Base-by-base conservation (phyloP, 2,888 invertebrate species). In the Rhagonycha fulva region DNA sequence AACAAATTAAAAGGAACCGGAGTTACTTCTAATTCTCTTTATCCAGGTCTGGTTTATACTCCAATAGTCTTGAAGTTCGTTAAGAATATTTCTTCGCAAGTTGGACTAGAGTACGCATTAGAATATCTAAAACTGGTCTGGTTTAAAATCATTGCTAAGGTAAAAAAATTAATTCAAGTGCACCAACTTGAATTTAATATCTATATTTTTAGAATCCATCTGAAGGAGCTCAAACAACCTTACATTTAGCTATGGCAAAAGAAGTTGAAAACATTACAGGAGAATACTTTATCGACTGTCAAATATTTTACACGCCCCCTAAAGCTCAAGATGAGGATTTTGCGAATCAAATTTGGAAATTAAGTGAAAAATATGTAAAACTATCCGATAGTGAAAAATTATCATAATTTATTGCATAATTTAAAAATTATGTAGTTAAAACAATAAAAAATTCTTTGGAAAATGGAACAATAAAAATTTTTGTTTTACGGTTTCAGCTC, bases 291-390 rank as follows among this genome's bases (percentile, higher is more conserved):
- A 5, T 47, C n/a, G n/a, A 47, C 84, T 96, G 96, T 84, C 90
- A 90, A 0, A 82, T 94, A 9, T 12, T 62, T 71, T 11, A 3
- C 12, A 14, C n/a, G 14, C 91, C 91, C 1, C 84, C 87, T 0
- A 89, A 90, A 0, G 92, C 90, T 0, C 90, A 91, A 81, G 92
- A 94, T 84, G 89, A 91, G 87, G 91, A 90, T 0, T 92, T 92
- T 71, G 95, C 93, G 9, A 92, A 91, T 82, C 93, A 94, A 83
- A 87, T 97, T 67, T 98, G 97, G 97, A 94, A 95, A 83, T 90
- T 94, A 76, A 95, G 95, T 30, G 93, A 94, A 82, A 90, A 91
- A 79, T 87, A 96, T 77, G 94, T 93, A 1, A 92, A 94, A 78
- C 87, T 96, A 71, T 91, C 91, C 70, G 89, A 92, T 2, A 89